Evolutionary conservation across 2,113 vertebrate species (phyloP).

Genomic region (Setophaga coronata): DNA sequence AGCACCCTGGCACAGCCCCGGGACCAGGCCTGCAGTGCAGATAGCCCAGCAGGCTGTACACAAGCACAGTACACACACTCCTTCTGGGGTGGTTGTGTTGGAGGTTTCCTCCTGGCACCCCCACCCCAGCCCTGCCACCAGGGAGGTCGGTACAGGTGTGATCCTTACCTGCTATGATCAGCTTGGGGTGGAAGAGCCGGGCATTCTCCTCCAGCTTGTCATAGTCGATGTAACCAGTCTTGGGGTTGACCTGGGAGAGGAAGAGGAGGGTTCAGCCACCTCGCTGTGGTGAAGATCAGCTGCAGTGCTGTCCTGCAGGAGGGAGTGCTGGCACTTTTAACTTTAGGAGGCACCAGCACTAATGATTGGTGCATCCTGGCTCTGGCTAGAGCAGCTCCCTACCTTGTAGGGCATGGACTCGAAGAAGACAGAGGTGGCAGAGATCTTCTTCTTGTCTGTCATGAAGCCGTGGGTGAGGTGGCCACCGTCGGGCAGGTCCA

Average conservation of each 20-base stretch:
- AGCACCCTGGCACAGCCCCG: background rate
- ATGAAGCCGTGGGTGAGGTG: conserved; percentile 98
- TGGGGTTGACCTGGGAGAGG: conserved; percentile 84
- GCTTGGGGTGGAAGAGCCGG: conserved; percentile 89
- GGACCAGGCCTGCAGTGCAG: background rate
- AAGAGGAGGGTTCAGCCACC: background rate
- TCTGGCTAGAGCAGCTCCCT: background rate
- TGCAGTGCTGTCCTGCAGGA: background rate
- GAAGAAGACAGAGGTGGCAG: conserved; percentile 95
- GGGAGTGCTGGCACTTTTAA: fast-evolving
- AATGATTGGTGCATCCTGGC: fast-evolving
- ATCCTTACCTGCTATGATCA: conserved; percentile 91
- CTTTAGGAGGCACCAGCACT: background rate
- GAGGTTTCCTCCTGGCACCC: background rate
- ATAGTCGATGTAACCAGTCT: conserved; percentile 92
- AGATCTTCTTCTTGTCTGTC: conserved; percentile 97
- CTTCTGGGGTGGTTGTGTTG: background rate
- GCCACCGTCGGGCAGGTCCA: conserved; percentile 94
- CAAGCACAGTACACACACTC: background rate
- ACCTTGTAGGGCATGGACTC: conserved; percentile 99
- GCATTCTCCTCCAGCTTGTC: conserved; percentile 88
- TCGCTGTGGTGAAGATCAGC: background rate
- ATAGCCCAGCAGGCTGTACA: background rate
- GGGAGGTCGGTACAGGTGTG: fast-evolving
- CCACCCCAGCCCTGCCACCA: background rate